Conservation (phyloP, 1,140 invertebrate genomes). For the Mercenaria mercenaria region DNA sequence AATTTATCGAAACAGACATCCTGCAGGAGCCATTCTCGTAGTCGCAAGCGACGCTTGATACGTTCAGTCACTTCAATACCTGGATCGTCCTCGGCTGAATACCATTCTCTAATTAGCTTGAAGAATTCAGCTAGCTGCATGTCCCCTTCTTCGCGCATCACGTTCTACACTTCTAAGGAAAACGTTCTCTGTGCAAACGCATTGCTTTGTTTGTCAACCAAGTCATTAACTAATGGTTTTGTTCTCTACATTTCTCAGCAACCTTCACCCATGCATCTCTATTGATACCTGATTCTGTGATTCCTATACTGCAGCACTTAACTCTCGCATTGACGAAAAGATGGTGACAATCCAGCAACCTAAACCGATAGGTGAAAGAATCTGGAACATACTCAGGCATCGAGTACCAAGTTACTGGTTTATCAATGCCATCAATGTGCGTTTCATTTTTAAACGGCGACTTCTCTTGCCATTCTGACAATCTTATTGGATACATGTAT, state of each 20-base stretch:
- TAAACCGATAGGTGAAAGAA: neutral
- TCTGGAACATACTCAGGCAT: neutral
- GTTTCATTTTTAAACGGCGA: neutral
- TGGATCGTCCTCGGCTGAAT: constrained; percentile 44
- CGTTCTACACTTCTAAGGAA: constrained; percentile 18
- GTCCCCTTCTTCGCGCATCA: neutral
- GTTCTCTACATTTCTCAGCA: neutral
- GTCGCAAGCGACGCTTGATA: neutral
- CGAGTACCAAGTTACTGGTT: constrained; percentile 19
- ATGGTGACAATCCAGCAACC: constrained; percentile 24
- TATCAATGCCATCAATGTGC: neutral
- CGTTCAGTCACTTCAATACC: constrained; percentile 19
- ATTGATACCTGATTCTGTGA: neutral
- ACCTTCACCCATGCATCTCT: constrained; percentile 37
- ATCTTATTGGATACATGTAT: neutral
- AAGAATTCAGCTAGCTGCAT: constrained; percentile 25
- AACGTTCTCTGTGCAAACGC: constrained; percentile 46
- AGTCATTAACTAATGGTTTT: constrained; percentile 35
- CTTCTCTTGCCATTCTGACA: neutral
- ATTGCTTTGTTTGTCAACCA: constrained; percentile 52
- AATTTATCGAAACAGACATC: neutral
- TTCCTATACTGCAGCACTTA: constrained; percentile 7
- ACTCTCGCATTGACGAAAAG: constrained; percentile 32
- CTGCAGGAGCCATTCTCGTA: neutral
- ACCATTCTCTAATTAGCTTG: constrained; percentile 43